A percentile compares a stretch with the other conserved stretches of the same genome.
These are phyloP conservation scores for Sinotaia quadrata DNA, from an alignment of 2,888 invertebrate species.

Conservation along the genomic window DNA sequence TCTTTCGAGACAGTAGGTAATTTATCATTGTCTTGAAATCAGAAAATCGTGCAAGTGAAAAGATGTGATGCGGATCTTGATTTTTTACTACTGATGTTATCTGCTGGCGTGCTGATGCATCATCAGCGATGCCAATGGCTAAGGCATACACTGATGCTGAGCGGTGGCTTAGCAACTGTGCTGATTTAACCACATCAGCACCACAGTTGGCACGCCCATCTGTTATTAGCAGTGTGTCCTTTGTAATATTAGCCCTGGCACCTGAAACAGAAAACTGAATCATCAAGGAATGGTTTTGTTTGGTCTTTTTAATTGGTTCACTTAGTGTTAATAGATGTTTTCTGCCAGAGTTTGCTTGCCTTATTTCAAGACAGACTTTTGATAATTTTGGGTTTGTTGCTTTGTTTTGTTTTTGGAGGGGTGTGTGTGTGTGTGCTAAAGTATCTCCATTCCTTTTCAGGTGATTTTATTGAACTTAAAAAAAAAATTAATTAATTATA, in stretches of 20 bases:
- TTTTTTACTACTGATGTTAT: conserved; percentile 30
- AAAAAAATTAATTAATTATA: no score
- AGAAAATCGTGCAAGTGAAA: conserved; percentile 25
- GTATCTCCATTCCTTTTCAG: no score
- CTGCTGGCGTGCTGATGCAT: conserved; percentile 20
- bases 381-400: no score
- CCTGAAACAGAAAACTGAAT: no score
- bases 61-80: conserved; percentile 30
- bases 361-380: no score
- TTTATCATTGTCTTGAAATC: conserved; percentile 33
- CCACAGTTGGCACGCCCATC: conserved; percentile 36
- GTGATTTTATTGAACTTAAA: no score
- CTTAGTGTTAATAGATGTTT: no score
- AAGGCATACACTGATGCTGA: conserved; percentile 28
- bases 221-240: conserved; percentile 30
- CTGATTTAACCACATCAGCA: conserved; percentile 11
- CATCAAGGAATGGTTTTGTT: no score
- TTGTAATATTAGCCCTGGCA: conserved; percentile 21
- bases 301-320: no score
- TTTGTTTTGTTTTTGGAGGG: no score
- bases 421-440: no score
- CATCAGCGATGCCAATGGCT: conserved; percentile 28
- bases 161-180: conserved; percentile 6
- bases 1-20: conserved; percentile 10
- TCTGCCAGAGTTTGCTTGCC: no score